A percentile compares a stretch with the other conserved stretches of the same genome.
phyloP scores from a whole-genome alignment of 92 coral and sea anemone species.

The Diadumene lineata region DNA sequence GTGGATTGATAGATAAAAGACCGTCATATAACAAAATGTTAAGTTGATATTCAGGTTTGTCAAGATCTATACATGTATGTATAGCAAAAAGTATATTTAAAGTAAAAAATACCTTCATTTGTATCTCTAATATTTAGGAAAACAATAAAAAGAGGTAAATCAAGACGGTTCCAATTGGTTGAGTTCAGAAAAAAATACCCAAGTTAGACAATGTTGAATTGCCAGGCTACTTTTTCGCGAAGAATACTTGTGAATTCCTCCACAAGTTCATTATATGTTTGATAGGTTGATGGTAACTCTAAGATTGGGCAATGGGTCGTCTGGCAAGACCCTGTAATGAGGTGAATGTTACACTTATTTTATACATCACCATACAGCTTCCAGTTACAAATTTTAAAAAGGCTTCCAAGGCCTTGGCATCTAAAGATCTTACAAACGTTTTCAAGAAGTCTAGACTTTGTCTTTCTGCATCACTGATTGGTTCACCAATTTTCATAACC shows the following conservation, averaged over 20 bases:
- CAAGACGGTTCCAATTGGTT: no score
- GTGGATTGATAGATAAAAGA: no score
- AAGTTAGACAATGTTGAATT: constrained; percentile 41
- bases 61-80: background rate
- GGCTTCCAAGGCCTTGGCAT: constrained; percentile 19
- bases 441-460: constrained; percentile 44
- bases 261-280: constrained; percentile 50
- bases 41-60: background rate
- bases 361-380: constrained; percentile 11
- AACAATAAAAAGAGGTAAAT: background rate
- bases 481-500: constrained; percentile 41
- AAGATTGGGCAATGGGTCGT: constrained; percentile 48
- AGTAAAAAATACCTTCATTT: background rate
- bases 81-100: background rate
- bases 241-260: constrained; percentile 57
- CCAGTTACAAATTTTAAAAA: constrained; percentile 50
- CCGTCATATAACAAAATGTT: background rate
- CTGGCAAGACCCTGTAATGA: constrained; percentile 42
- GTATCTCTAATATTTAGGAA: background rate
- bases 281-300: constrained; percentile 56
- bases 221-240: constrained; percentile 50
- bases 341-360: constrained; percentile 40
- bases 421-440: constrained; percentile 40
- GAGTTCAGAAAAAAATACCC: background rate
- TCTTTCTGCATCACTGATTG: constrained; percentile 41